Evolutionary conservation across 2,888 invertebrate genomes (phyloP), one percentile per base, ranked within the genome.

Genomic region (Liposcelis brunnea): DNA sequence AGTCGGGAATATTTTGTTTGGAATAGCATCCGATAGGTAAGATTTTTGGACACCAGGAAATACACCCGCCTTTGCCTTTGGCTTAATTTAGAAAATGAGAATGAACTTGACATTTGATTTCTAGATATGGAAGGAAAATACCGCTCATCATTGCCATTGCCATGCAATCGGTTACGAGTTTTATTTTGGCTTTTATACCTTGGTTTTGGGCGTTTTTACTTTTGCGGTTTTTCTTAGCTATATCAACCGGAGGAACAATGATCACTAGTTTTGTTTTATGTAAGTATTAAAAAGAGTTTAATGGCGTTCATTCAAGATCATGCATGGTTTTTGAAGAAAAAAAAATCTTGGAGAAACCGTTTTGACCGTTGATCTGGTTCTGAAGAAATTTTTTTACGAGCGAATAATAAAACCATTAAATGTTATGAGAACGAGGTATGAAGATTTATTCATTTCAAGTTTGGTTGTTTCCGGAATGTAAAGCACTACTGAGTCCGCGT

Each of bases 191-290:
- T 18, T 54, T 70, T 42, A 60, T 69, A 15, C 70, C 73, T 1
- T 63, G 61, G 55, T 74, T 69, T 56, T 65, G 64, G 61, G 46
- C 60, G 2, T 78, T 77, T 58, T 53, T 75, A 19, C 19, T 66
- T 1, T 55, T 61, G 45, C 67, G 76, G 61, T 73, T 75, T 54
- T 51, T 72, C 16, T 56, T 73, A 48, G 76, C 74, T 2, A 56
- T 75, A 46, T 70, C 72, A 5, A 71, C 71, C 52, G 76, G 75
- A 47, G 78, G 77, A 2, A 69, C 74, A 21, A 68, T 72, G 49
- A 71, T 75, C 14, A 71, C 73, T 51, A 75, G 77, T 1, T 77
- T 78, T 55, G 76, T 79, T 2, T 61, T 78, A 52, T 74, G 73
- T 58, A 70, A 74, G 68, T 74, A 36, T 19, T 18, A 19, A 74